A percentile compares a stretch with the other conserved stretches of the same genome.
Evolutionary conservation across 2,797 vertebrate genomes (phyloP).

Genomic region (Gephyroberyx darwinii): DNA sequence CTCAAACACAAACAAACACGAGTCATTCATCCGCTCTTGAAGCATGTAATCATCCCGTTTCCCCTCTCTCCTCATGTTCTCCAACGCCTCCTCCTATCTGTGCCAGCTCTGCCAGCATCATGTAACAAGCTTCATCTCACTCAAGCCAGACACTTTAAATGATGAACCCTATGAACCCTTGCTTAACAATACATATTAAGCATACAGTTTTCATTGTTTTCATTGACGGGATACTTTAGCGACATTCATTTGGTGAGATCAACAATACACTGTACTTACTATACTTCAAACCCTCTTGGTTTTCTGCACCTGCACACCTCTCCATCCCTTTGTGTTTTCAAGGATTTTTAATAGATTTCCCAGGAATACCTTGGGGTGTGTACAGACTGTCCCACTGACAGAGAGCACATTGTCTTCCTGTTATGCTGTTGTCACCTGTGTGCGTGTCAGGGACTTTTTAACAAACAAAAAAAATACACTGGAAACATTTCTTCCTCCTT

Average conservation of each 20-base stretch:
- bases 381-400: slow-evolving; percentile 16
- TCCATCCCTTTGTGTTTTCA: not conserved
- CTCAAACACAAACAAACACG: slow-evolving; percentile 14
- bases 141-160: not conserved
- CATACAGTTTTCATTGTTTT: not conserved
- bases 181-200: too few relatives aligned
- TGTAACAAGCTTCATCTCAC: slow-evolving; percentile 8
- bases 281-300: not conserved
- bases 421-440: not conserved
- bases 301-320: not conserved
- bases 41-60: slow-evolving; percentile 2
- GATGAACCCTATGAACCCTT: not conserved
- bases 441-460: slow-evolving; percentile 10
- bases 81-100: not conserved
- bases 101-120: not conserved
- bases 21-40: slow-evolving; percentile 2
- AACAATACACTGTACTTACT: not conserved
- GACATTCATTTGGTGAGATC: slow-evolving; percentile 1
- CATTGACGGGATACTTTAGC: not conserved
- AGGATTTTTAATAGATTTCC: slow-evolving; percentile 1
- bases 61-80: not conserved
- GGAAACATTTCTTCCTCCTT: slow-evolving; percentile 14
- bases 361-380: slow-evolving; percentile 31
- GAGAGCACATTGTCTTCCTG: not conserved
- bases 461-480: not conserved